These are phyloP conservation scores for Drosophila nebulosa DNA, from an alignment of 1,140 invertebrate species.

Conservation along the genomic window DNA sequence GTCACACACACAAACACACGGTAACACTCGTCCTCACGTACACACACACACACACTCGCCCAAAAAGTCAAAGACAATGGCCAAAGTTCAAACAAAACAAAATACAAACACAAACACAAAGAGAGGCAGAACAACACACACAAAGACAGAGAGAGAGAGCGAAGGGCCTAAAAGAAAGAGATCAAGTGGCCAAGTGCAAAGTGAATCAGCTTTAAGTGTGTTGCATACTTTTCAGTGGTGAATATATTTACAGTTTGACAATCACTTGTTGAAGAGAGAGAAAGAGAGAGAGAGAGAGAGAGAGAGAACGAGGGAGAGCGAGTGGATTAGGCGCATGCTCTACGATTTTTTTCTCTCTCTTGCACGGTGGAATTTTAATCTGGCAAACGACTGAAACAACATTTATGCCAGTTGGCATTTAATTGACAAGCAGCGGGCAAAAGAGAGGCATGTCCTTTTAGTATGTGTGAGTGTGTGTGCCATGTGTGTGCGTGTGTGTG, in stretches of 20 bases:
- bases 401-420: constrained; percentile 77
- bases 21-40: constrained; percentile 10
- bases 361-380: constrained; percentile 55
- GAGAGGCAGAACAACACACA: background rate
- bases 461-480: background rate
- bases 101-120: constrained; percentile 23
- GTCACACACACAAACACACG: constrained; percentile 22
- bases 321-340: constrained; percentile 39
- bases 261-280: constrained; percentile 28
- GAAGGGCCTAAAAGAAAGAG: background rate
- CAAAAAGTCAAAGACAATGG: constrained; percentile 39
- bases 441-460: constrained; percentile 27
- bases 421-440: constrained; percentile 60
- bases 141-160: background rate
- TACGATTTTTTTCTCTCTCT: constrained; percentile 13
- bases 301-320: background rate
- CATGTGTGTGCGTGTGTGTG: background rate
- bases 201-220: constrained; percentile 13
- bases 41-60: constrained; percentile 10
- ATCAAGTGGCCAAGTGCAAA: constrained; percentile 9
- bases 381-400: constrained; percentile 44
- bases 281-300: background rate
- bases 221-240: constrained; percentile 40
- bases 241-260: constrained; percentile 45
- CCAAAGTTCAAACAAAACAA: constrained; percentile 48